Evolutionary conservation across 2,797 vertebrate species (phyloP), one percentile per base, ranked within the genome.

Genomic region (Moxostoma hubbsi): DNA sequence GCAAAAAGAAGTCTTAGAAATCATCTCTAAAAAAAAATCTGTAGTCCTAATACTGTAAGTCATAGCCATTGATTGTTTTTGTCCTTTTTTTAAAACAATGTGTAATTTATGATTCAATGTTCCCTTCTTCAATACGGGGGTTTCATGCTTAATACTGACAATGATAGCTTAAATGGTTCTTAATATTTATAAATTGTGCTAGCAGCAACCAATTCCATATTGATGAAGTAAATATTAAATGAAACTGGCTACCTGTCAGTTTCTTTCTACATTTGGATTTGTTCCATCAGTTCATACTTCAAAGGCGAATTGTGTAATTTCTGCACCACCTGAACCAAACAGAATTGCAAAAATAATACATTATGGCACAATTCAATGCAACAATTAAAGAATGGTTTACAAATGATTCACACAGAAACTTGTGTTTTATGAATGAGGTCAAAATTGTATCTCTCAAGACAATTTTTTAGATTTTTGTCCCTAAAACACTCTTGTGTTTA

Each of bases 221-320:
- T 73, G 82, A 80, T 79, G 80, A 84, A 82, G 18, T 45, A 61
- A 62, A 36, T 36, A 36, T 36, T 46, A 63, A 53, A 59, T n/a
- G 10, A 68, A n/a, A 67, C 9, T 0, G 18, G 5, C 63, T 64
- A 16, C 55, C 51, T 36, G 9, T 58, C 53, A 7, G 10, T 5
- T n/a, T 57, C 12, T 57, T 6, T 57, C 16, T 70, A 46, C 9
- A 12, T 8, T 16, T 45, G 45, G 6, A 57, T 53, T 46, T 36
- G 46, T 70, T 45, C 24, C 8, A n/a, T 69, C 66, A 69, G 66
- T 53, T 54, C 7, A 13, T 13, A 67, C 47, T 13, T 13, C 24
- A 67, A 64, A 46, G 36, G 36, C 4, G 36, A 36, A 36, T 36
- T 36, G 36, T 36, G 36, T 36, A 36, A 36, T 3, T 36, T 36